phyloP scores from a whole-genome alignment of 1,140 invertebrate species.

The Conopomorpha cramerella region DNA sequence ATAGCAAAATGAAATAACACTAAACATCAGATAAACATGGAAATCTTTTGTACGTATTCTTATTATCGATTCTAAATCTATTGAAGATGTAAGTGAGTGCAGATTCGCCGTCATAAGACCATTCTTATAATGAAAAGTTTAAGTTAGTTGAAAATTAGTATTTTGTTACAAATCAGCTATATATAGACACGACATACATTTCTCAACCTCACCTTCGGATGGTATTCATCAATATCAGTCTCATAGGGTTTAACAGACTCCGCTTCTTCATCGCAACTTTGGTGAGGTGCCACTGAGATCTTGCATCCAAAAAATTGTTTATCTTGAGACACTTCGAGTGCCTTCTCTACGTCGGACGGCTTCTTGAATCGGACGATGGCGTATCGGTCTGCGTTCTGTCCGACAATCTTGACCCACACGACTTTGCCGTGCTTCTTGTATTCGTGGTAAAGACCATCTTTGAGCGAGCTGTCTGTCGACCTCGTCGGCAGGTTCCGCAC shows the following conservation, averaged over 20 bases:
- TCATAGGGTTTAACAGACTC: constrained; percentile 89
- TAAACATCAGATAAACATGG: no score
- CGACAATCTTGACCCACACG: constrained; percentile 78
- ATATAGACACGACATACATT: no score
- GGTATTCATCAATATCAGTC: constrained; percentile 92
- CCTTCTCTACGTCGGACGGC: constrained; percentile 94
- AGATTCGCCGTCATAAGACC: no score
- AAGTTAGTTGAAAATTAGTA: no score
- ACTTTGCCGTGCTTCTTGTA: constrained; percentile 99
- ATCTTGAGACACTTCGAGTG: constrained; percentile 92
- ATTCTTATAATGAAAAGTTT: no score
- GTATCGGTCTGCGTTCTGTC: constrained; percentile 48
- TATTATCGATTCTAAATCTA: no score
- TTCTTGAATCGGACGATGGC: constrained; percentile 86
- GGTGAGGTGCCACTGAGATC: constrained; percentile 88
- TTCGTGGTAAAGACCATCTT: constrained; percentile 97
- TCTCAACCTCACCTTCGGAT: constrained; percentile 96
- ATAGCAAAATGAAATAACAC: no score
- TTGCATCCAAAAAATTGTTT: constrained; percentile 96
- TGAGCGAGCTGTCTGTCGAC: constrained; percentile 90
- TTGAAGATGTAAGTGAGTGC: no score
- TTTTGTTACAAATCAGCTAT: no score
- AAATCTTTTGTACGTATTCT: no score
- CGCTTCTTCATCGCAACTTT: constrained; percentile 84
- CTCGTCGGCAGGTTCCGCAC: constrained; percentile 88